These are phyloP conservation scores for Acanthiza pusilla DNA, from an alignment of 2,797 vertebrate genomes.

Conservation along the genomic window DNA sequence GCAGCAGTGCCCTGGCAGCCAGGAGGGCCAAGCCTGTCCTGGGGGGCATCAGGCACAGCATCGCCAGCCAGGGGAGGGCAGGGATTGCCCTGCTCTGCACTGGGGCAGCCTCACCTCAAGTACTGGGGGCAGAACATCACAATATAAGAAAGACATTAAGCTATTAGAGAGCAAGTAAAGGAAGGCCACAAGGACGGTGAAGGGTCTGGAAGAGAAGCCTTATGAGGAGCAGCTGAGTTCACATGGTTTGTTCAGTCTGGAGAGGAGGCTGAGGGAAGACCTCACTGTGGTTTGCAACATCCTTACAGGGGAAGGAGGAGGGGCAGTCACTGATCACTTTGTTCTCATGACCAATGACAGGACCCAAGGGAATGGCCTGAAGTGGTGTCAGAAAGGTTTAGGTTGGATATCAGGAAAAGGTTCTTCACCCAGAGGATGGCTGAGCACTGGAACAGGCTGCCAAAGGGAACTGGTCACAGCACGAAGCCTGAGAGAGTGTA, in stretches of 20 bases:
- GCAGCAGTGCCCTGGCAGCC: neutral
- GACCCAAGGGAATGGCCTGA: neutral
- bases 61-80: rapidly evolving
- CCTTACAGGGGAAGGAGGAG: neutral
- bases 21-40: rapidly evolving
- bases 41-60: neutral
- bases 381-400: neutral
- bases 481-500: neutral
- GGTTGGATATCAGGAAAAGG: neutral
- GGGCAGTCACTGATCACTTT: neutral
- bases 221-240: neutral
- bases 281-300: rapidly evolving
- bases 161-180: neutral
- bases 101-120: rapidly evolving
- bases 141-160: neutral
- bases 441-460: neutral
- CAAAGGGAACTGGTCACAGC: neutral
- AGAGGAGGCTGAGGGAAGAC: neutral
- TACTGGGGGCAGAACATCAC: rapidly evolving
- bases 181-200: neutral
- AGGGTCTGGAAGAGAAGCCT: rapidly evolving
- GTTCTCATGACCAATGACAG: neutral
- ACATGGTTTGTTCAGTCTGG: neutral
- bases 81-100: neutral
- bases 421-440: neutral